phyloP scores from a whole-genome alignment of 2,888 invertebrate species.

The Caenorhabditis sp. region DNA sequence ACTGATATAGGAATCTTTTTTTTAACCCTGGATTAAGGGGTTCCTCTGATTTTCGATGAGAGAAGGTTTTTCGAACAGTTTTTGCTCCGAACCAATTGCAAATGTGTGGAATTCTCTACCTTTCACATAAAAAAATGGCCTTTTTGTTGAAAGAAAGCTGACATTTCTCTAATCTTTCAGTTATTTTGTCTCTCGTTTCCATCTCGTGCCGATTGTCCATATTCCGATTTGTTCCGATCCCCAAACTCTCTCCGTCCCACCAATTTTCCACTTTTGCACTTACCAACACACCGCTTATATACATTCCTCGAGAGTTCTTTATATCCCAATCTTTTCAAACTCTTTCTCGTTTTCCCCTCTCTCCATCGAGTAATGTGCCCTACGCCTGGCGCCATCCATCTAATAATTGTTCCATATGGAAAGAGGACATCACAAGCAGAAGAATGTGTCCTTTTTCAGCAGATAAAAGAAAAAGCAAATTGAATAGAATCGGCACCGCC shows the following conservation, averaged over 20 bases:
- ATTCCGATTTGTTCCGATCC: conserved; percentile 1
- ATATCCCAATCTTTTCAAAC: background rate
- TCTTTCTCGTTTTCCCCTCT: background rate
- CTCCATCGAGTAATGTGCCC: background rate
- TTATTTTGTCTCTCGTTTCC: too few relatives aligned
- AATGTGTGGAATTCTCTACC: too few relatives aligned
- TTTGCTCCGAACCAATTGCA: too few relatives aligned
- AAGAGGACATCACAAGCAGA: conserved; percentile 28
- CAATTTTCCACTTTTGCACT: background rate
- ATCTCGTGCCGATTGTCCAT: too few relatives aligned
- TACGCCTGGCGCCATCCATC: conserved; percentile 1
- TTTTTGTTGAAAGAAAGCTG: too few relatives aligned
- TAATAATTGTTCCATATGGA: conserved; percentile 30
- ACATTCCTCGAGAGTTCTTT: background rate
- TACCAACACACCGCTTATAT: background rate
- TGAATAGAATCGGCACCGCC: conserved; percentile 43
- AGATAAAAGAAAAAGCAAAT: conserved; percentile 42
- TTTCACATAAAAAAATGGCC: too few relatives aligned
- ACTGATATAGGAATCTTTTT: too few relatives aligned
- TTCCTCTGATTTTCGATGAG: too few relatives aligned
- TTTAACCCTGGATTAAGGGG: too few relatives aligned
- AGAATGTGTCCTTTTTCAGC: conserved; percentile 46
- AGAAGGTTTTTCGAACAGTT: too few relatives aligned
- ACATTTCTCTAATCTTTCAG: too few relatives aligned
- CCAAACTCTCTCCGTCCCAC: background rate